Base-by-base conservation (phyloP, 2,888 invertebrate genomes). In the Perizoma flavofasciatum region DNA sequence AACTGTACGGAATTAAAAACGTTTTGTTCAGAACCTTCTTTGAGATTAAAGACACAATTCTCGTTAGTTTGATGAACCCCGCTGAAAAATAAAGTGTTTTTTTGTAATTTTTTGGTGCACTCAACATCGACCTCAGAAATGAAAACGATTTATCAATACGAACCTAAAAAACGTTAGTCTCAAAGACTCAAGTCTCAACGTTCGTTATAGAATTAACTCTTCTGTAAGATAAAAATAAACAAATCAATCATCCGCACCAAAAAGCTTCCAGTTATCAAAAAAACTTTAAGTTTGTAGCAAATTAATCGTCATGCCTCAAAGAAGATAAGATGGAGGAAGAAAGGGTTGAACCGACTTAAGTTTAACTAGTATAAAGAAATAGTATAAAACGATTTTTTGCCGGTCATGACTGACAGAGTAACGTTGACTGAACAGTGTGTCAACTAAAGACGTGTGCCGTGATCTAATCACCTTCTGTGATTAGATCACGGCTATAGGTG, bases 381-480 rank as follows among this genome's bases (percentile, higher is more conserved):
- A 61, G 58, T 69, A 56, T 65, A 74, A 78, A 70, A 69, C 62
- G 63, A 63, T 63, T 80, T 79, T 77, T 76, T 71, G 66, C 63
- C 46, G 49, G 54, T 57, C 57, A 62, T 34, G 35, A 22, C 6
- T 9, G 40, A 35, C 62, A 45, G 8, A 11, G 58, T 58, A 71
- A 65, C 71, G 66, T 68, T 66, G 3, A 11, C n/a, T 37, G 5
- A 10, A 9, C 41, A 49, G 57, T 55, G 39, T 40, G 7, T 6
- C 34, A 54, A 35, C 10, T 57, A 39, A 0, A 8, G 6, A 47
- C 6, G 6, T 37, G 1, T 35, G 6, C 35, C 6, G 35, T n/a
- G n/a, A n/a, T n/a, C n/a, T n/a, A n/a, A n/a, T 22, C 22, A 22
- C 22, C 1, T 22, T 22, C 22, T 2, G 3, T 22, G 22, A 22